Evolutionary conservation across 2,113 vertebrate genomes (phyloP), one percentile per base, ranked within the genome.

Genomic region (Oxygymnocypris stewartii): DNA sequence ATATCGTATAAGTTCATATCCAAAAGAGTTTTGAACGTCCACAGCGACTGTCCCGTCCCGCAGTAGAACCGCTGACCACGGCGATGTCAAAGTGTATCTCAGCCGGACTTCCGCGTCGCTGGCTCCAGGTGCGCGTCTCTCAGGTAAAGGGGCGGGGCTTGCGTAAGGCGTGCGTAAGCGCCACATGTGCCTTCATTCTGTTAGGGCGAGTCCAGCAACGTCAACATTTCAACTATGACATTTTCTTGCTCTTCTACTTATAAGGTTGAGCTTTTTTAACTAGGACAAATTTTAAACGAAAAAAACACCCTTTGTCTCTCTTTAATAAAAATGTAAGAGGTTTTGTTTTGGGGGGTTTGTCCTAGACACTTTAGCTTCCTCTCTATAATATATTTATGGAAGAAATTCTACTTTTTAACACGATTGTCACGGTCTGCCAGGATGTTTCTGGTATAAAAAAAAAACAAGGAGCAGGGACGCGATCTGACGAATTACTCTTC

Each of bases 41-140:
- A 8, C 80, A 69, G 8, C 3, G 25, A 82, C 61, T 31, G 42
- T 49, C 63, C 14, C 40, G 42, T 49, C 63, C 14, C 40, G 42
- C 40, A n/a, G 54, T 0, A 23, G 49, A 57, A 12, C 2, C 8
- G 31, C 5, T 6, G 65, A 2, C 23, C 35, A 57, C 82, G 18
- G 57, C 65, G 28, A 47, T 25, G 73, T 85, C 47, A 84, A 37
- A 47, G 25, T 8, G 12, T 10, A 84, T 81, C 82, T 87, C 71
- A 63, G 57, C 79, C 20, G 51, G 13, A 94, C 95, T 96, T 95
- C 96, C 95, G 94, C 94, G 85, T 91, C 42, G 94, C 88, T 94
- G 92, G 94, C 92, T 93, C 95, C 96, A 97, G 97, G 97, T 97
- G 96, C 88, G 95, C 91, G 91, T 76, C 87, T 80, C 79, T 91